Conservation (phyloP, 1,140 invertebrate species). For the Rhopalosiphum maidis region DNA sequence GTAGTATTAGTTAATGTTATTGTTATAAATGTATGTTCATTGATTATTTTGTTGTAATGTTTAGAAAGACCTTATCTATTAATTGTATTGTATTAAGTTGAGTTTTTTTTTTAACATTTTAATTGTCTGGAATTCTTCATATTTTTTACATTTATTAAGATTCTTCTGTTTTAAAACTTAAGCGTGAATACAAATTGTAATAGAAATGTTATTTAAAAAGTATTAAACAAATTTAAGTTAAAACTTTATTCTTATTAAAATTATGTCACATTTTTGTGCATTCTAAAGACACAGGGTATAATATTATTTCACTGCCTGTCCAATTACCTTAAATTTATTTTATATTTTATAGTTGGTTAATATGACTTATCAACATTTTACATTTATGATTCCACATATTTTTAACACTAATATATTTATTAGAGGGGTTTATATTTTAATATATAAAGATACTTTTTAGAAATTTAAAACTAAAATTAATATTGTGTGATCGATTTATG, state of each 20-base stretch:
- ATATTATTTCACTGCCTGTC: not conserved
- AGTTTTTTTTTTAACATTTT: not conserved
- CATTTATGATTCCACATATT: not conserved
- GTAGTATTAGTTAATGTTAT: not conserved
- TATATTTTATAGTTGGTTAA: not conserved
- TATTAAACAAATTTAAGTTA: not conserved
- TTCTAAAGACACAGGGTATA: not conserved
- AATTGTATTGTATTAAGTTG: not conserved
- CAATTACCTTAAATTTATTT: not conserved
- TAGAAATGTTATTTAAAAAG: not conserved
- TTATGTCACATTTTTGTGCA: not conserved
- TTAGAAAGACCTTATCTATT: not conserved
- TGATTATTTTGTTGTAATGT: not conserved
- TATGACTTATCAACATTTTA: not conserved
- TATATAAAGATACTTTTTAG: not conserved
- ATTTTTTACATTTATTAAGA: not conserved
- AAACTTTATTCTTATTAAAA: not conserved
- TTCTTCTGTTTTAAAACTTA: too few relatives aligned
- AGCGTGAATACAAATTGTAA: not conserved
- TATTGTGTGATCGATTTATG: not conserved
- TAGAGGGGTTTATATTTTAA: not conserved
- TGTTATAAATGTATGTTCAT: constrained; percentile 6
- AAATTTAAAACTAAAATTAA: too few relatives aligned
- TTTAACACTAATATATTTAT: not conserved
- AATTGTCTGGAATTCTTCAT: not conserved